Evolutionary conservation across 37 sponge, comb jelly and placozoan genomes (phyloP).

Genomic region (Bolinopsis microptera): DNA sequence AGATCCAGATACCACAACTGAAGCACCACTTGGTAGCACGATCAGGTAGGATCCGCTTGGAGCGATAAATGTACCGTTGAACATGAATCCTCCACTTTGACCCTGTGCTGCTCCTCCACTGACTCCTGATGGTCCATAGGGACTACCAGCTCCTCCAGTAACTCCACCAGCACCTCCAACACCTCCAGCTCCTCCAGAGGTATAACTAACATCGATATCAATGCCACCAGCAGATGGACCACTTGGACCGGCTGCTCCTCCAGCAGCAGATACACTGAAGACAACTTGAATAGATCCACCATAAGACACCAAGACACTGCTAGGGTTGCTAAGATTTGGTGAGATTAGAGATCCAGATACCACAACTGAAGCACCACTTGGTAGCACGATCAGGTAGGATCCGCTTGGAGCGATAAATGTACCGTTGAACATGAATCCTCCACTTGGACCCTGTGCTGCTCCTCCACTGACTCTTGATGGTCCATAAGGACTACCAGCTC

Average conservation of each 20-base stretch:
- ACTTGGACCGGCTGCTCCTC: slow-evolving; percentile 10
- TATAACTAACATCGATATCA: not conserved
- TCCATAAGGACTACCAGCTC: not conserved
- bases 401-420: not conserved
- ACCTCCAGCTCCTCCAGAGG: not conserved
- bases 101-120: not conserved
- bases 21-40: not conserved
- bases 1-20: not conserved
- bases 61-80: not conserved
- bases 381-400: not conserved
- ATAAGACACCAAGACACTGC: not conserved
- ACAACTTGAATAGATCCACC: not conserved
- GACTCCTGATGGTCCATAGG: not conserved
- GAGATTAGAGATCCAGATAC: not conserved
- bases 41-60: not conserved
- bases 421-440: not conserved
- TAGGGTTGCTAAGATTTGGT: not conserved
- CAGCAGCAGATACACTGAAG: not conserved
- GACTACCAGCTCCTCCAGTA: not conserved
- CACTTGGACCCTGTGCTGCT: not conserved
- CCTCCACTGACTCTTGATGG: not conserved
- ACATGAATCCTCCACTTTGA: not conserved
- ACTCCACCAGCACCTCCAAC: not conserved
- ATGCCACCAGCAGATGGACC: not conserved
- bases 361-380: not conserved